Percentiles rank a stretch among this genome's conserved stretches.
Evolutionary conservation across 2,888 invertebrate species (phyloP).

Genomic region (Tetragnatha montana): DNA sequence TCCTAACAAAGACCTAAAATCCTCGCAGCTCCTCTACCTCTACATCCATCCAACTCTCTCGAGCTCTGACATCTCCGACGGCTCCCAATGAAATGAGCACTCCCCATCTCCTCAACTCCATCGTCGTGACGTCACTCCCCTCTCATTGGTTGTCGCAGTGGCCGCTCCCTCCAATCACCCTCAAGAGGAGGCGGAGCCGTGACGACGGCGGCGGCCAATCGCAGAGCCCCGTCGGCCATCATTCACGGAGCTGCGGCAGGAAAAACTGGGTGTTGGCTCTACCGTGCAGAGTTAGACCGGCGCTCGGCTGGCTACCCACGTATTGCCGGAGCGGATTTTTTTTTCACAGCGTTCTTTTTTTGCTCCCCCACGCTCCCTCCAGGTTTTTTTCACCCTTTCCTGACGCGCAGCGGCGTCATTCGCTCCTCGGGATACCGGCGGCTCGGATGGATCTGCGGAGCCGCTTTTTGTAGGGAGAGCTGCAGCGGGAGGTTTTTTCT

Average conservation of each 20-base stretch:
- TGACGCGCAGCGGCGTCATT: slow-evolving; percentile 58
- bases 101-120: slow-evolving; percentile 7
- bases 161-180: slow-evolving; percentile 29
- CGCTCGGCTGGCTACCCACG: slow-evolving; percentile 46
- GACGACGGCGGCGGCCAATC: slow-evolving; percentile 35
- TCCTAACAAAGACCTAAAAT: slow-evolving; percentile 1
- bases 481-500: slow-evolving; percentile 23
- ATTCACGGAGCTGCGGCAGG: slow-evolving; percentile 69
- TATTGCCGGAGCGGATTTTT: slow-evolving; percentile 34
- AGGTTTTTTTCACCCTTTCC: slow-evolving; percentile 69
- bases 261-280: slow-evolving; percentile 70
- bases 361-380: slow-evolving; percentile 39
- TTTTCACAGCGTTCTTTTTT: not conserved
- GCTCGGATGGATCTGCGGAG: not conserved
- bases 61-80: slow-evolving; percentile 24
- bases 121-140: slow-evolving; percentile 56
- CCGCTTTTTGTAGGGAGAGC: too few species aligned
- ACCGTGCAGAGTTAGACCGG: slow-evolving; percentile 51
- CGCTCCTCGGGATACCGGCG: slow-evolving; percentile 42
- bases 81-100: slow-evolving; percentile 61
- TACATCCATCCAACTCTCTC: slow-evolving; percentile 30
- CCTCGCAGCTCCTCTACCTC: not conserved
- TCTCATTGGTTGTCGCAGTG: slow-evolving; percentile 58
- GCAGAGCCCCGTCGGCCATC: slow-evolving; percentile 46
- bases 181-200: slow-evolving; percentile 24